phyloP scores from a whole-genome alignment of 1,140 invertebrate genomes.

The Venturia canescens region DNA sequence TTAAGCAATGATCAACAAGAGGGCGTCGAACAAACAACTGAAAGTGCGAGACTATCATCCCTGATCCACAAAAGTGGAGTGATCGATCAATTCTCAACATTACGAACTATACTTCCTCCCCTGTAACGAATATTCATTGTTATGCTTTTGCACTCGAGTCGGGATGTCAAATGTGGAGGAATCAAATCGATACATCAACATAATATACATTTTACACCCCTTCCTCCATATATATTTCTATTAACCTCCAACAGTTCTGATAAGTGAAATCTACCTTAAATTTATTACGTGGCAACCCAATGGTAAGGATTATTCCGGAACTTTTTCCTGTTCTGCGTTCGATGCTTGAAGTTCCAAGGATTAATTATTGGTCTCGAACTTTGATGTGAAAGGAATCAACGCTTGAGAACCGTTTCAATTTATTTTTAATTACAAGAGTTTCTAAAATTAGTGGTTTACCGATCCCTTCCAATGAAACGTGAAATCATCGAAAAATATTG shows the following conservation, averaged over 20 bases:
- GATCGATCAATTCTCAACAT: conserved; percentile 55
- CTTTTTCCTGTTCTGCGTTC: too few relatives aligned
- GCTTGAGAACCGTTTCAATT: too few relatives aligned
- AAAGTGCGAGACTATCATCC: conserved; percentile 17
- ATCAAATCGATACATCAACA: background rate
- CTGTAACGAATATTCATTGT: conserved; percentile 44
- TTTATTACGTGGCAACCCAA: background rate
- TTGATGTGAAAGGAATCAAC: too few relatives aligned
- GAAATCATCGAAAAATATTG: too few relatives aligned
- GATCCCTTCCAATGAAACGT: too few relatives aligned
- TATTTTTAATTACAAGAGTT: too few relatives aligned
- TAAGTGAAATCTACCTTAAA: background rate
- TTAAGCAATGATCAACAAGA: conserved; percentile 37
- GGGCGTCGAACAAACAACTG: conserved; percentile 34
- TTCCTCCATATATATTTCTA: background rate
- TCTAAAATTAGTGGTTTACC: too few relatives aligned
- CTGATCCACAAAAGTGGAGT: conserved; percentile 14
- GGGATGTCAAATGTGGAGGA: background rate
- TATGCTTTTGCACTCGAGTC: background rate
- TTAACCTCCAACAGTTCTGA: background rate
- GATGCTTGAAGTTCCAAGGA: too few relatives aligned
- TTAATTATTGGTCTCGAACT: too few relatives aligned
- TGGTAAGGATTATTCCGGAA: too few relatives aligned
- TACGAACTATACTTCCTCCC: conserved; percentile 16
- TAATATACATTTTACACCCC: background rate